Evolutionary conservation across 2,797 vertebrate species (phyloP).

Genomic region (Arrhamphus sclerolepis): DNA sequence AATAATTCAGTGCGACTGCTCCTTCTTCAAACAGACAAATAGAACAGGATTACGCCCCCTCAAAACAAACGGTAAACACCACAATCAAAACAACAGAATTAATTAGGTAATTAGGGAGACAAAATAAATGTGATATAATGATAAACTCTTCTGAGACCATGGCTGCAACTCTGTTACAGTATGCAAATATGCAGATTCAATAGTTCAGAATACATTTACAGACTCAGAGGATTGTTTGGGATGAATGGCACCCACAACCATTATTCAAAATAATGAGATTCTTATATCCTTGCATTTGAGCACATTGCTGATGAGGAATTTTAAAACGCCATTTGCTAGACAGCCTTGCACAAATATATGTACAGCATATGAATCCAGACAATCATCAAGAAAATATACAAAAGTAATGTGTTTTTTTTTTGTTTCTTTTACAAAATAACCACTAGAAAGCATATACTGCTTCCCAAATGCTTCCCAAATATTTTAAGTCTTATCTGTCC

Average conservation of each 20-base stretch:
- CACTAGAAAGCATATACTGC: constrained; percentile 21
- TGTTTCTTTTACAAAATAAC: constrained; percentile 38
- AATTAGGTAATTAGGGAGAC: constrained; percentile 88
- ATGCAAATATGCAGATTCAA: constrained; percentile 78
- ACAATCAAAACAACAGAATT: constrained; percentile 89
- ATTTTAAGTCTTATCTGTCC: constrained; percentile 55
- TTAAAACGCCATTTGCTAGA: constrained; percentile 65
- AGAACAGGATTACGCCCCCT: constrained; percentile 84
- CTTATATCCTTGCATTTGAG: constrained; percentile 51
- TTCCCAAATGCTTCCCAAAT: constrained; percentile 39
- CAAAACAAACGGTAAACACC: constrained; percentile 86
- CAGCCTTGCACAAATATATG: constrained; percentile 46
- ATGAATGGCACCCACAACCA: constrained; percentile 64
- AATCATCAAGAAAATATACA: constrained; percentile 61
- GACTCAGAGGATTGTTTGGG: constrained; percentile 68
- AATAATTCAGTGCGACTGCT: constrained; percentile 84
- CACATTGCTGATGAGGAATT: constrained; percentile 60
- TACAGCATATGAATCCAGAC: constrained; percentile 50
- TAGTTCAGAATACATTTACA: constrained; percentile 73
- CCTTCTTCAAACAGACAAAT: constrained; percentile 88
- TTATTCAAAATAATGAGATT: constrained; percentile 67
- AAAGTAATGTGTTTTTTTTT: too few relatives aligned
- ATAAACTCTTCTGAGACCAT: constrained; percentile 82
- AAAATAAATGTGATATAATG: constrained; percentile 89
- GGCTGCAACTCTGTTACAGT: constrained; percentile 78